A percentile compares a stretch with the other conserved stretches of the same genome.
These are phyloP conservation scores for Aphaenogaster ashmeadi DNA, from an alignment of 1,140 invertebrate genomes.

Conservation along the genomic window DNA sequence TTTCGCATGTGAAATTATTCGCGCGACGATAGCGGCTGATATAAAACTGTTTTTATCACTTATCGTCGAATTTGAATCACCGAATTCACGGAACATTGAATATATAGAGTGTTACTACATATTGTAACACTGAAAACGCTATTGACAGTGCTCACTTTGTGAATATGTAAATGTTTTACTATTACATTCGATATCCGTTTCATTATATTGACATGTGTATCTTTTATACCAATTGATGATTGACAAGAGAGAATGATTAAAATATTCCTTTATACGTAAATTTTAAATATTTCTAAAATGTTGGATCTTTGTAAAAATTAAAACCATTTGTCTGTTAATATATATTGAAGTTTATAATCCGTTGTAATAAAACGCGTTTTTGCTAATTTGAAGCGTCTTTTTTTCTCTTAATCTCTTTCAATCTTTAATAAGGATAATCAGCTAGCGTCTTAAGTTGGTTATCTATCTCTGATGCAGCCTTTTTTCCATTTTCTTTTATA, in stretches of 20 bases:
- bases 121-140: background rate
- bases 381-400: background rate
- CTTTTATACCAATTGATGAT: background rate
- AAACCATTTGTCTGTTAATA: background rate
- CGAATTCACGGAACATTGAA: background rate
- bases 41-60: slow-evolving; percentile 32
- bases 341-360: background rate
- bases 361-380: background rate
- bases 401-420: background rate
- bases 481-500: slow-evolving; percentile 41
- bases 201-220: slow-evolving; percentile 3
- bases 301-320: background rate
- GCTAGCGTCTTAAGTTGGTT: background rate
- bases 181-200: background rate
- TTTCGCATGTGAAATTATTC: slow-evolving; percentile 38
- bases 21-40: background rate
- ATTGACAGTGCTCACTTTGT: background rate
- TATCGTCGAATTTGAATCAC: slow-evolving; percentile 3
- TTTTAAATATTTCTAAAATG: background rate
- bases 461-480: background rate
- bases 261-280: background rate
- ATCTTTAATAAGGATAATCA: slow-evolving; percentile 29
- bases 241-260: background rate
- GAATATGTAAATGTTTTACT: background rate
- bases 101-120: background rate